Conservation (phyloP, 2,113 vertebrate genomes). For the Mustela lutreola region DNA sequence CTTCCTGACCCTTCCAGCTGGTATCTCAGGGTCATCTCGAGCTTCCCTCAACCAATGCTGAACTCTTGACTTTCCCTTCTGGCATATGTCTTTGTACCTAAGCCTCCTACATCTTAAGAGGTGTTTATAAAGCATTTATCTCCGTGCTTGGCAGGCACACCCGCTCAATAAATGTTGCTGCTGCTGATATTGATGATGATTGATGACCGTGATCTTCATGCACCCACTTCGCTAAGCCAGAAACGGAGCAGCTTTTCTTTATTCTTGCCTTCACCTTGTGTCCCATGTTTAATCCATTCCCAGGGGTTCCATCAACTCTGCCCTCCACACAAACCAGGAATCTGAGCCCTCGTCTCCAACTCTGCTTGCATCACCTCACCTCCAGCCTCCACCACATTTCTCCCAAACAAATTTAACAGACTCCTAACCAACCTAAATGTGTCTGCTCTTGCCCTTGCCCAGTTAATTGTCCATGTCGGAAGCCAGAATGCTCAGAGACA, state of each 20-base stretch:
- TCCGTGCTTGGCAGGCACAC: slow-evolving; percentile 9
- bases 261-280: slow-evolving; percentile 22
- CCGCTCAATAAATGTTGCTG: background rate
- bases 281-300: slow-evolving; percentile 16
- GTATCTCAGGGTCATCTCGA: slow-evolving; percentile 66
- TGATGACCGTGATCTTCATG: slow-evolving; percentile 32
- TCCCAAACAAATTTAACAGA: background rate
- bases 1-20: slow-evolving; percentile 64
- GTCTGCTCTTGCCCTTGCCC: background rate
- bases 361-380: background rate
- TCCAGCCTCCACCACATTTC: background rate
- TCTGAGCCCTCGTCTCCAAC: background rate
- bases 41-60: slow-evolving; percentile 25
- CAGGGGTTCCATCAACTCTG: slow-evolving; percentile 6
- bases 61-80: slow-evolving; percentile 65
- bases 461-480: background rate
- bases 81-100: slow-evolving; percentile 45
- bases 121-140: slow-evolving; percentile 70
- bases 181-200: background rate
- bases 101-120: slow-evolving; percentile 39
- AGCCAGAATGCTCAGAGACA: slow-evolving; percentile 45
- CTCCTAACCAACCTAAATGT: background rate
- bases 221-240: slow-evolving; percentile 31
- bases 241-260: slow-evolving; percentile 5
- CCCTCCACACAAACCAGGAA: slow-evolving; percentile 39